These are phyloP conservation scores for Calameuta idolon DNA, from an alignment of 2,888 invertebrate genomes.

Conservation along the genomic window DNA sequence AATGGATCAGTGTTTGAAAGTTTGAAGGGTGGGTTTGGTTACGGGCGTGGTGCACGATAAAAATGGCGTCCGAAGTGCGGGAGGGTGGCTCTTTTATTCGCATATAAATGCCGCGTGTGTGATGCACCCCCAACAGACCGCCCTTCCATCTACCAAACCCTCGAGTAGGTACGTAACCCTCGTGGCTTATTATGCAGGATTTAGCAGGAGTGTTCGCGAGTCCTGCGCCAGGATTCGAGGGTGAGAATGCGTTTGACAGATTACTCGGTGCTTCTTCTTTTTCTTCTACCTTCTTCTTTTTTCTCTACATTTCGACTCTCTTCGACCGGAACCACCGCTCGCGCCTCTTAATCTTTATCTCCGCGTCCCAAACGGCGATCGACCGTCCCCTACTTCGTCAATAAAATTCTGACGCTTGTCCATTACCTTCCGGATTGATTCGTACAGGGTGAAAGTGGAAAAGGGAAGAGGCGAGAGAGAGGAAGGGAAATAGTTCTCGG, in stretches of 20 bases:
- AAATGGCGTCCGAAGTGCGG: constrained; percentile 53
- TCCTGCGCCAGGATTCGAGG: not conserved
- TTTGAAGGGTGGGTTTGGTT: constrained; percentile 26
- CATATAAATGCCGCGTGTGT: constrained; percentile 50
- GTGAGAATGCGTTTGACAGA: not conserved
- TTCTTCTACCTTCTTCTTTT: constrained; percentile 31
- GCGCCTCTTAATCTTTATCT: not conserved
- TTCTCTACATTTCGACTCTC: constrained; percentile 23
- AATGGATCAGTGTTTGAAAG: not conserved
- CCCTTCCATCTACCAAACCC: constrained; percentile 41
- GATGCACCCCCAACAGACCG: constrained; percentile 57
- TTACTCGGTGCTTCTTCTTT: constrained; percentile 14
- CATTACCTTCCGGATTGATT: not conserved
- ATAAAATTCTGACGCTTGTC: not conserved
- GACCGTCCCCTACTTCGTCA: not conserved
- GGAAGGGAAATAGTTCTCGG: not conserved
- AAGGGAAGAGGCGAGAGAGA: no score
- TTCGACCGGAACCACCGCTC: not conserved
- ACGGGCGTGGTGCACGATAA: constrained; percentile 63
- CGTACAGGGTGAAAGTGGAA: not conserved
- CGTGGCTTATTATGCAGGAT: constrained; percentile 51
- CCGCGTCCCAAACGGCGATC: not conserved
- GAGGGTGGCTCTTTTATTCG: constrained; percentile 43
- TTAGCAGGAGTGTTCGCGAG: not conserved
- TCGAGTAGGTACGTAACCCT: constrained; percentile 49